Percentiles rank a stretch among this genome's conserved stretches.
Conservation (phyloP, 2,113 vertebrate species). For the Noturus placidus region DNA sequence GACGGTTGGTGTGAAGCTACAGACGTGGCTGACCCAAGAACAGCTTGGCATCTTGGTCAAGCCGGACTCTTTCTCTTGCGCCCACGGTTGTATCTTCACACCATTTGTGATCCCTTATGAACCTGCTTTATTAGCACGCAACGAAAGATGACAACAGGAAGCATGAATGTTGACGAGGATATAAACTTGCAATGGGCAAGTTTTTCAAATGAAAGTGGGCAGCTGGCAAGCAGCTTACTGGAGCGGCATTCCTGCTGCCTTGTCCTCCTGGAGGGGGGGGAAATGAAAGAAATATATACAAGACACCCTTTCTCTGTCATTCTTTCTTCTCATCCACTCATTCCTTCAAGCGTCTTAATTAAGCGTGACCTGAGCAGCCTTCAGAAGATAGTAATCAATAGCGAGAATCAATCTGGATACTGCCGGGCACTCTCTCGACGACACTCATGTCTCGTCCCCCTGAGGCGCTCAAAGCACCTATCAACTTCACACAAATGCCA, state of each 20-base stretch:
- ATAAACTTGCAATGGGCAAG: constrained; percentile 35
- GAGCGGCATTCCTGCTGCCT: constrained; percentile 56
- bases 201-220: constrained; percentile 56
- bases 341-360: constrained; percentile 56
- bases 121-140: constrained; percentile 43
- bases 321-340: constrained; percentile 37
- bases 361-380: constrained; percentile 59
- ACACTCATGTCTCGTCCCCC: background rate
- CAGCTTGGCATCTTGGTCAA: constrained; percentile 18
- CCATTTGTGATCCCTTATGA: background rate
- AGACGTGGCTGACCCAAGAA: constrained; percentile 61
- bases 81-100: background rate
- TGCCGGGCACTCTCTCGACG: constrained; percentile 25
- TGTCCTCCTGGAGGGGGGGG: background rate
- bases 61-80: constrained; percentile 34
- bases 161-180: background rate
- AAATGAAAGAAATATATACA: background rate
- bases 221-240: constrained; percentile 68
- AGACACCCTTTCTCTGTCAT: background rate
- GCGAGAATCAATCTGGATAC: constrained; percentile 55
- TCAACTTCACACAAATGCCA: constrained; percentile 65
- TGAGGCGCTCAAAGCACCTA: constrained; percentile 50
- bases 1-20: constrained; percentile 62
- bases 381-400: constrained; percentile 64
- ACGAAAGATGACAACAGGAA: constrained; percentile 48